Conservation (phyloP, 2,797 vertebrate species). For the Emys orbicularis region DNA sequence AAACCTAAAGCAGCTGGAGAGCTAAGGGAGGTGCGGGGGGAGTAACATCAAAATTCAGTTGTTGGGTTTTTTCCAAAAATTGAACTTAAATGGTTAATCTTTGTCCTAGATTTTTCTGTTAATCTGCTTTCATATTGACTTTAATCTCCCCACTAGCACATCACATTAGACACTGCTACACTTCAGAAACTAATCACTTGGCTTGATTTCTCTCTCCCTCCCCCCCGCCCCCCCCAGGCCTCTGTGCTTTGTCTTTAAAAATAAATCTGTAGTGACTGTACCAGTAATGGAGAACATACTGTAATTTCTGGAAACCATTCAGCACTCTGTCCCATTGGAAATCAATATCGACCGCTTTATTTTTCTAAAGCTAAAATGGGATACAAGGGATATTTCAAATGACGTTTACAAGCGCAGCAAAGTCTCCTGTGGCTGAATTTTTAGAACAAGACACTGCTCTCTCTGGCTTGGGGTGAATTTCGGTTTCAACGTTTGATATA, state of each 20-base stretch:
- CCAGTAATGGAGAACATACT: background rate
- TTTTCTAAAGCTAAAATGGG: conserved; percentile 37
- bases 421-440: background rate
- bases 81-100: conserved; percentile 59
- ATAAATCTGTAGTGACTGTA: conserved; percentile 33
- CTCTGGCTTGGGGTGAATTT: background rate
- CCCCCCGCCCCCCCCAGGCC: background rate
- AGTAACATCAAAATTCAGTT: background rate
- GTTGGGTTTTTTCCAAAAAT: background rate
- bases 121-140: conserved; percentile 61
- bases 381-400: background rate
- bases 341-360: background rate
- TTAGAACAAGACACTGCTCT: background rate
- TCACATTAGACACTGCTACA: background rate
- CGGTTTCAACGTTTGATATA: background rate
- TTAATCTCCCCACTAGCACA: conserved; percentile 36
- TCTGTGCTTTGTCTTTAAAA: conserved; percentile 16
- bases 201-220: background rate
- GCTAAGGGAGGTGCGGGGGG: background rate
- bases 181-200: background rate
- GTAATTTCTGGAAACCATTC: conserved; percentile 37
- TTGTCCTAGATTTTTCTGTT: conserved; percentile 69
- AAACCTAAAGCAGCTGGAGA: background rate
- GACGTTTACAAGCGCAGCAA: background rate
- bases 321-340: background rate